Conservation (phyloP, 2,113 vertebrate species). For the Hucho hucho region DNA sequence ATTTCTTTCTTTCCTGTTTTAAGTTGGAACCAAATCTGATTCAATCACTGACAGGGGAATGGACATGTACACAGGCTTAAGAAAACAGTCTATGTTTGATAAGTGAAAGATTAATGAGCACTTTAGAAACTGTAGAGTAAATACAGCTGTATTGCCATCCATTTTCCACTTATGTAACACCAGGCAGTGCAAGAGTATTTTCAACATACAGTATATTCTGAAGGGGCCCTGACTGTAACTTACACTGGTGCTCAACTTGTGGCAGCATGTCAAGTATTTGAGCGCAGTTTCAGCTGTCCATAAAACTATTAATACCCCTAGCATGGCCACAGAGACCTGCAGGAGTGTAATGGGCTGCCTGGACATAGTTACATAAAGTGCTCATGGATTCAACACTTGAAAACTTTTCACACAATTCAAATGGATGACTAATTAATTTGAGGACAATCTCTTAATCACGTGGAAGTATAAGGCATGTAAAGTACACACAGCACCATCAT, state of each 20-base stretch:
- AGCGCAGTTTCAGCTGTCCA: slow-evolving; percentile 70
- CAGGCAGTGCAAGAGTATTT: slow-evolving; percentile 34
- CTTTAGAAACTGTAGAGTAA: slow-evolving; percentile 4
- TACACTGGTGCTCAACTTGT: slow-evolving; percentile 60
- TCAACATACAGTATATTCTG: slow-evolving; percentile 33
- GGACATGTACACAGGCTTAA: neutral
- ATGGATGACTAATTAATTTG: neutral
- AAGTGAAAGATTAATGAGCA: slow-evolving; percentile 3
- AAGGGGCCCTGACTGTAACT: slow-evolving; percentile 27
- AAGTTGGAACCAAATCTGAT: slow-evolving; percentile 52
- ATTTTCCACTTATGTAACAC: slow-evolving; percentile 41
- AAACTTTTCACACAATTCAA: neutral
- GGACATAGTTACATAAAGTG: slow-evolving; percentile 40
- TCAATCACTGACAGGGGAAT: slow-evolving; percentile 19
- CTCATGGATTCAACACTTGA: neutral
- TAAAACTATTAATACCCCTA: slow-evolving; percentile 75
- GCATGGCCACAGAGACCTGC: slow-evolving; percentile 27
- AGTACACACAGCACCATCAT: neutral
- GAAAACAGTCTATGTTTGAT: slow-evolving; percentile 30
- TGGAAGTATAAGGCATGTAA: neutral
- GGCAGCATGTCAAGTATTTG: slow-evolving; percentile 67
- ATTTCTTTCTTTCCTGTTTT: slow-evolving; percentile 52
- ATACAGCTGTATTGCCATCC: neutral
- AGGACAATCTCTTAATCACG: neutral
- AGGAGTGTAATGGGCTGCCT: slow-evolving; percentile 4